phyloP scores from a whole-genome alignment of 2,888 invertebrate species.

The Campaea margaritaria region DNA sequence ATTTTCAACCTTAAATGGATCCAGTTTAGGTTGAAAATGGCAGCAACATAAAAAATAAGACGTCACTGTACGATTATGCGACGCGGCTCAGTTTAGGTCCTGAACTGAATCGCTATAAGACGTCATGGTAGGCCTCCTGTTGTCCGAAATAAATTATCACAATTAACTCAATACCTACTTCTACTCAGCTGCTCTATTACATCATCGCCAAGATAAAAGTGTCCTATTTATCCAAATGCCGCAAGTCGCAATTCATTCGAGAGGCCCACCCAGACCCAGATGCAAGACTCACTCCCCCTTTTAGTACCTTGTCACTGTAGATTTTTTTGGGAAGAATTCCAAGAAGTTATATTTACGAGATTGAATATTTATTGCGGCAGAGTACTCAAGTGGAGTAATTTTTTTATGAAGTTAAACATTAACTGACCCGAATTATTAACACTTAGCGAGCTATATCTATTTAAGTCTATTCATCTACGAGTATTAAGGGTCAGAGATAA shows the following conservation, averaged over 20 bases:
- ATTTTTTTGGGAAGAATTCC: not conserved
- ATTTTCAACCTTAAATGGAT: no score
- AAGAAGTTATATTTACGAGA: not conserved
- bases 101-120: no score
- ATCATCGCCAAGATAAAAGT: conserved; percentile 35
- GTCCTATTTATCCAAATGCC: conserved; percentile 18
- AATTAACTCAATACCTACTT: conserved; percentile 14
- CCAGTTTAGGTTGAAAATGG: no score
- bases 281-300: not conserved
- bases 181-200: conserved; percentile 23
- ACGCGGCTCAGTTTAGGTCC: no score
- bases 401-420: conserved; percentile 4
- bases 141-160: conserved; percentile 15
- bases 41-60: no score
- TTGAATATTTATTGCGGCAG: not conserved
- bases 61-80: no score
- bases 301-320: conserved; percentile 3
- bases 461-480: conserved; percentile 24
- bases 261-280: not conserved
- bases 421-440: conserved; percentile 18
- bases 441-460: conserved; percentile 18
- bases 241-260: conserved; percentile 9
- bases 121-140: no score
- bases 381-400: not conserved
- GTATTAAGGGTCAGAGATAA: conserved; percentile 28